Evolutionary conservation across 2,113 vertebrate genomes (phyloP), one percentile per base, ranked within the genome.

Genomic region (Mugil cephalus): DNA sequence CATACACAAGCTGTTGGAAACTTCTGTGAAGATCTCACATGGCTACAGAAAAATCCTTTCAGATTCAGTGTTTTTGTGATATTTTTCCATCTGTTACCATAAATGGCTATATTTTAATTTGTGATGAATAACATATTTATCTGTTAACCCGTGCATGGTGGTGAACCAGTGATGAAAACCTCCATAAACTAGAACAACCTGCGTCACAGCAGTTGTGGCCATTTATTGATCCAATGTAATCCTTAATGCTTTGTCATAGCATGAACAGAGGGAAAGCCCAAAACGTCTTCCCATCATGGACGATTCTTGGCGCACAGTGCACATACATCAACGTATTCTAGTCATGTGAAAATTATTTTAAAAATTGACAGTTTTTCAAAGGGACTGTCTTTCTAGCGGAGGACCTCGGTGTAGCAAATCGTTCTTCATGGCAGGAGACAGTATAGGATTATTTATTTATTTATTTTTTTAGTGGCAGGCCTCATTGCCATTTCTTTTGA

Each of bases 401-500:
- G 53, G 24, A 54, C 18, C 70, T 68, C 39, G 48, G 68, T 77
- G 80, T 65, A 69, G 69, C 70, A 69, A 86, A 81, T 81, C 61
- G 9, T 46, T 88, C 67, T 74, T 87, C 75, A 75, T 85, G 70
- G 68, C 76, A 66, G 47, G 38, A 82, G 77, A 79, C 64, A 69
- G 52, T 67, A 63, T 58, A 34, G 30, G 19, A 21, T 35, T 56
- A 56, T 65, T 42, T n/a, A 42, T 59, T 40, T 30, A 30, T 30
- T 30, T 21, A 53, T 66, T 61, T 66, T 79, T 69, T 69, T 21
- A 10, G 51, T 61, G 54, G 55, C 74, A 54, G 74, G 66, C 69
- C 79, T 83, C 82, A 65, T 77, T 82, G 74, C 54, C 50, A 75
- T 87, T 88, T 82, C 75, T 79, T 90, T 89, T 90, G 83, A 91